Evolutionary conservation across 2,888 invertebrate species (phyloP).

Genomic region (Ischnus inquisitorius): DNA sequence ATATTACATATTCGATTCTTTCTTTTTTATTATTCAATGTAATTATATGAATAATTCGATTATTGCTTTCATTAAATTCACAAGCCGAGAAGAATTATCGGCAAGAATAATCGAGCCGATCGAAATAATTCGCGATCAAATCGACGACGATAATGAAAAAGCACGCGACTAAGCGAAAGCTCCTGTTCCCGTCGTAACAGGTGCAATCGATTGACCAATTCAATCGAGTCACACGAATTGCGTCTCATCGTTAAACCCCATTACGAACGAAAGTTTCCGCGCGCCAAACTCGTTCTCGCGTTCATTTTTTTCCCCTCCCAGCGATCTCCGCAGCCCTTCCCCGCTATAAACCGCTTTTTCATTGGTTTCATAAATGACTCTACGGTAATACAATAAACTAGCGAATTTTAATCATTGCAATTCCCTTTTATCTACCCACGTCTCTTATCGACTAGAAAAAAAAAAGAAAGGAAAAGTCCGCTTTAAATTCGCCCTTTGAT

Average conservation of each 20-base stretch:
- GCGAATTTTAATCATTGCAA: no score
- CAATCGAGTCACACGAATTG: conserved; percentile 44
- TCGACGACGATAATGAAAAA: not conserved
- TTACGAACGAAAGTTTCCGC: conserved; percentile 33
- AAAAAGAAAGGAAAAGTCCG: not conserved
- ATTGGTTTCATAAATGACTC: conserved; percentile 40
- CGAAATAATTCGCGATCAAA: conserved; percentile 19
- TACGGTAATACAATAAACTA: conserved; percentile 12
- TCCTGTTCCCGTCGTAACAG: conserved; percentile 21
- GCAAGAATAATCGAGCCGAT: not conserved
- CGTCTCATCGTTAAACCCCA: conserved; percentile 41
- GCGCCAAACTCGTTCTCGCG: not conserved
- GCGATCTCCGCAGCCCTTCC: not conserved
- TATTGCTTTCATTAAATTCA: not conserved
- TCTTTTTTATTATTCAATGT: not conserved
- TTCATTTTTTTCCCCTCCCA: not conserved
- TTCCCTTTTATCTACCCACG: not conserved
- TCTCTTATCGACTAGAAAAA: not conserved
- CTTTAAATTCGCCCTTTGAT: no score
- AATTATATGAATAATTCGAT: not conserved
- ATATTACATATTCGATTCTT: not conserved
- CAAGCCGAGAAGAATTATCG: not conserved
- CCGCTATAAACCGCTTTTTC: not conserved
- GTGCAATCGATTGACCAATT: conserved; percentile 58
- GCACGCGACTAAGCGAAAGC: not conserved